These are phyloP conservation scores for Cavia porcellus DNA, from an alignment of 2,113 vertebrate genomes.

Conservation along the genomic window DNA sequence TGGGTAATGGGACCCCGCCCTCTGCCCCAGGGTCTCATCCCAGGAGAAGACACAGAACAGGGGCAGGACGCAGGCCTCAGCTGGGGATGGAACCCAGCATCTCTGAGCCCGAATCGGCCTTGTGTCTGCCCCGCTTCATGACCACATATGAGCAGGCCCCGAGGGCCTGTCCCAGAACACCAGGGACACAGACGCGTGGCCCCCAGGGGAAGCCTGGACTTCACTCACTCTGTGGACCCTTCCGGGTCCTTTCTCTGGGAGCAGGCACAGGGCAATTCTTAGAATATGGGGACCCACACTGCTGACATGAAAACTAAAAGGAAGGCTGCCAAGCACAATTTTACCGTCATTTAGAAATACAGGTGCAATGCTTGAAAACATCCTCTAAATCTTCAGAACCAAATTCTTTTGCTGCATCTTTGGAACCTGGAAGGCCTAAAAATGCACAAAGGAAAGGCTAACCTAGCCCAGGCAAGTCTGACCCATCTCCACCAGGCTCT, in stretches of 20 bases:
- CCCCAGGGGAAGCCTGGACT: accelerated
- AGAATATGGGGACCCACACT: not conserved
- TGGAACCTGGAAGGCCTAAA: not conserved
- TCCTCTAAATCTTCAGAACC: not conserved
- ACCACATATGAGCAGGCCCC: not conserved
- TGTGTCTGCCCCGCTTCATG: not conserved
- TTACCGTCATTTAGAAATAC: not conserved
- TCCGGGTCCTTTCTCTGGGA: accelerated
- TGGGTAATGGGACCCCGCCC: accelerated
- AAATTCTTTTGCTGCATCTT: not conserved
- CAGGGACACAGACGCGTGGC: too few relatives aligned
- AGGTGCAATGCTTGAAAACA: not conserved
- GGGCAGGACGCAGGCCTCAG: not conserved
- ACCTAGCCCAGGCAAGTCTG: not conserved
- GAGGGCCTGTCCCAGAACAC: not conserved
- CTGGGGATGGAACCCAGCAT: accelerated
- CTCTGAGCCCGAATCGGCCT: accelerated
- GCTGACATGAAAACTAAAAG: not conserved
- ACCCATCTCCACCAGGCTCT: not conserved
- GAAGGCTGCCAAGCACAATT: too few relatives aligned
- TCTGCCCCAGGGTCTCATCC: not conserved
- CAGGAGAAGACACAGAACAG: not conserved
- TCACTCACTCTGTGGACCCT: accelerated
- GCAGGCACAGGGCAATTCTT: not conserved
- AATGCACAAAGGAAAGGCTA: not conserved